These are phyloP conservation scores for Hydrolagus affinis DNA, from an alignment of 2,113 vertebrate genomes.

Conservation along the genomic window DNA sequence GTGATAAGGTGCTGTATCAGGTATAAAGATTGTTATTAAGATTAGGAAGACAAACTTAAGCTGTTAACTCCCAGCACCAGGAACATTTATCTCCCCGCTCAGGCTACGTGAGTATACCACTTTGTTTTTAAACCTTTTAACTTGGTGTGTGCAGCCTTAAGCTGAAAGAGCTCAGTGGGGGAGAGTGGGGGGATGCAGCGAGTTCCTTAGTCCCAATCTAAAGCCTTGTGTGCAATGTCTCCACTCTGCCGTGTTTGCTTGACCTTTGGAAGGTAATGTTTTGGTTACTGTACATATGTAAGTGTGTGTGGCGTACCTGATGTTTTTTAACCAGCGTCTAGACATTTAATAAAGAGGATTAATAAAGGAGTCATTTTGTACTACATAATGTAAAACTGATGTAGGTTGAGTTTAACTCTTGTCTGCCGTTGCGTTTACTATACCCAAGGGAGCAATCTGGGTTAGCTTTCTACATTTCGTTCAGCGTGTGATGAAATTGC, in stretches of 20 bases:
- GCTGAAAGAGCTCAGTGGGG: too few relatives aligned
- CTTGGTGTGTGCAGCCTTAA: neutral
- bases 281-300: constrained; percentile 31
- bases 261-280: neutral
- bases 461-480: constrained; percentile 22
- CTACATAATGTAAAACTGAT: constrained; percentile 20
- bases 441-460: constrained; percentile 4
- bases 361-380: constrained; percentile 21
- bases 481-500: constrained; percentile 12
- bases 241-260: neutral
- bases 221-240: neutral
- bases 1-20: too few relatives aligned
- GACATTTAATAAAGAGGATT: constrained; percentile 20
- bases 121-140: neutral
- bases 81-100: too few relatives aligned
- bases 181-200: too few relatives aligned
- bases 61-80: too few relatives aligned
- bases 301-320: constrained; percentile 27
- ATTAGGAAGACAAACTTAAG: too few relatives aligned
- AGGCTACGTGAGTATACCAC: neutral
- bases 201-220: neutral
- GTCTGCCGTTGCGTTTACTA: constrained; percentile 6
- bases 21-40: too few relatives aligned
- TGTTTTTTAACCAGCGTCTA: constrained; percentile 31
- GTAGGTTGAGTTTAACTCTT: constrained; percentile 1